These are phyloP conservation scores for Mesocentrotus franciscanus DNA, from an alignment of 53 echinoderm and acorn worm genomes.

Conservation along the genomic window DNA sequence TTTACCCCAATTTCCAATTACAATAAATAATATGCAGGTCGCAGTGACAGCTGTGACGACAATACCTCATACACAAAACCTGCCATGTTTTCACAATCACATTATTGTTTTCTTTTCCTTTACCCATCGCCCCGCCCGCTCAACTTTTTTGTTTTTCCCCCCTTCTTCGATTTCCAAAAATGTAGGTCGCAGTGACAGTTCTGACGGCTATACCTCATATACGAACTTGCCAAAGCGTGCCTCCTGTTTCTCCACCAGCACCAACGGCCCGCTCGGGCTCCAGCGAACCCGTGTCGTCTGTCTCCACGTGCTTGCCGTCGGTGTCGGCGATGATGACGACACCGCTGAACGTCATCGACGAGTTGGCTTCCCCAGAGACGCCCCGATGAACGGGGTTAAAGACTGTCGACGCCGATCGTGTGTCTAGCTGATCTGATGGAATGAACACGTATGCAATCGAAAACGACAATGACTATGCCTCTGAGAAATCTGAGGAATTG, in stretches of 20 bases:
- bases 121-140: background rate
- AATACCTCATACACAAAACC: too few species aligned
- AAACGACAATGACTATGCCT: background rate
- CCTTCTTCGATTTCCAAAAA: background rate
- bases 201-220: slow-evolving; percentile 58
- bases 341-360: slow-evolving; percentile 50
- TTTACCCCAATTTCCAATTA: too few species aligned
- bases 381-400: background rate
- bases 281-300: slow-evolving; percentile 45
- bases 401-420: slow-evolving; percentile 52
- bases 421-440: slow-evolving; percentile 62
- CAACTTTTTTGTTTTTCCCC: background rate
- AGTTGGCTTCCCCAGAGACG: background rate
- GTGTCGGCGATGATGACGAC: background rate
- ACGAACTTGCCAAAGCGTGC: slow-evolving; percentile 63
- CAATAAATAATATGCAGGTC: too few species aligned
- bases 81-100: too few species aligned
- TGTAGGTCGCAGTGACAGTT: slow-evolving; percentile 61
- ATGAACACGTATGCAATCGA: background rate
- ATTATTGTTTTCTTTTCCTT: too few species aligned
- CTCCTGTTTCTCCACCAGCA: slow-evolving; percentile 47
- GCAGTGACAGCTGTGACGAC: too few species aligned
- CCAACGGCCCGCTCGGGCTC: slow-evolving; percentile 32
- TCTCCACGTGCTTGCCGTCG: slow-evolving; percentile 48
- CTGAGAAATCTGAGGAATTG: background rate